Conservation (phyloP, 2,888 invertebrate genomes). For the Apoda limacodes region DNA sequence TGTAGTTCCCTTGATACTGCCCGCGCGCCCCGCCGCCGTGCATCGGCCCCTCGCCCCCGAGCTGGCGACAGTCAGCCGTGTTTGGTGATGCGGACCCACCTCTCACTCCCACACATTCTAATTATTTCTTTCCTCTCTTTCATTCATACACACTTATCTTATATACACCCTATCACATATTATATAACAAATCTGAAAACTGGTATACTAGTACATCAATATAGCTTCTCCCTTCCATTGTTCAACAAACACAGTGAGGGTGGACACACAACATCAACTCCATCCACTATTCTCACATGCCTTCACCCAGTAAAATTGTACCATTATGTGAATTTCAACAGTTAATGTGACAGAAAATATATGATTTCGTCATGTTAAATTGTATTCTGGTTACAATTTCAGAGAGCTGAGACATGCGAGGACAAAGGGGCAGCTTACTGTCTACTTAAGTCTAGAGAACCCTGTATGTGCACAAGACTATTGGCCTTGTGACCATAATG, state of each 20-base stretch:
- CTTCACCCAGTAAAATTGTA: slow-evolving; percentile 46
- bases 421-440: slow-evolving; percentile 44
- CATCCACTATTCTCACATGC: slow-evolving; percentile 47
- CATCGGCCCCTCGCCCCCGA: slow-evolving; percentile 25
- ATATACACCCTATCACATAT: slow-evolving; percentile 10
- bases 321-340: no score
- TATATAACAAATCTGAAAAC: no score
- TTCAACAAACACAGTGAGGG: slow-evolving; percentile 28
- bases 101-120: slow-evolving; percentile 24
- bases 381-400: slow-evolving; percentile 36
- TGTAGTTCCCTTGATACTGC: slow-evolving; percentile 1
- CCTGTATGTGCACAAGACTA: slow-evolving; percentile 45
- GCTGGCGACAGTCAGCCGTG: slow-evolving; percentile 38
- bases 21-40: slow-evolving; percentile 12
- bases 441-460: slow-evolving; percentile 61
- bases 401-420: slow-evolving; percentile 42
- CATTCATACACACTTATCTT: slow-evolving; percentile 11
- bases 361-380: slow-evolving; percentile 5
- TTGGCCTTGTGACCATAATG: slow-evolving; percentile 44
- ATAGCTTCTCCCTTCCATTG: slow-evolving; percentile 5
- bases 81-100: slow-evolving; percentile 39
- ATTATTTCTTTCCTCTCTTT: slow-evolving; percentile 16
- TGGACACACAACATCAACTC: slow-evolving; percentile 38
- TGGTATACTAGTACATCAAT: no score
- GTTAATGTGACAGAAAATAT: no score